A percentile compares a stretch with the other conserved stretches of the same genome.
Evolutionary conservation across 2,888 invertebrate genomes (phyloP).

Genomic region (Melinaea marsaeus): DNA sequence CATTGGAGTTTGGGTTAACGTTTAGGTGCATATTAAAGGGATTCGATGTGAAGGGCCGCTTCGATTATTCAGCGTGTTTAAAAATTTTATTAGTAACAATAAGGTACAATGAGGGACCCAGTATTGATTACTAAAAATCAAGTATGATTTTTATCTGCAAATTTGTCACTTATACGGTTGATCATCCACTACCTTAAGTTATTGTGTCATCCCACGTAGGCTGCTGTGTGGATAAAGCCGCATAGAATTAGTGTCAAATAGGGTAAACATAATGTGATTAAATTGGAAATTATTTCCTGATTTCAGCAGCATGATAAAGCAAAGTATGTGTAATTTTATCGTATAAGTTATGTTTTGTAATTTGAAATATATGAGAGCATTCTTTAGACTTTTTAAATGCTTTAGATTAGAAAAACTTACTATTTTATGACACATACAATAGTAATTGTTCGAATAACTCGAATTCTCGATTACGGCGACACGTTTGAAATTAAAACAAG

Average conservation of each 20-base stretch:
- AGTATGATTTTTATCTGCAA: too few relatives aligned
- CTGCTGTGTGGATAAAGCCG: constrained; percentile 24
- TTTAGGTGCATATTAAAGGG: constrained; percentile 28
- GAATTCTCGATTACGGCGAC: too few relatives aligned
- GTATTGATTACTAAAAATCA: too few relatives aligned
- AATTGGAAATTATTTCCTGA: constrained; percentile 22
- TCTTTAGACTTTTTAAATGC: too few relatives aligned
- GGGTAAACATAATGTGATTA: constrained; percentile 36
- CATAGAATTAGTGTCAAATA: constrained; percentile 45
- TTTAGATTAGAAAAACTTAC: too few relatives aligned
- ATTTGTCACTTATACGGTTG: not conserved
- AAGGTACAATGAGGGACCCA: not conserved
- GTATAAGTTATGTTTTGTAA: too few relatives aligned
- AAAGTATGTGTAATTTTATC: too few relatives aligned
- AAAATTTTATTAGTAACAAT: constrained; percentile 11
- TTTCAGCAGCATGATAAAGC: constrained; percentile 14
- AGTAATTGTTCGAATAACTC: too few relatives aligned
- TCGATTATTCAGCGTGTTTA: constrained; percentile 30
- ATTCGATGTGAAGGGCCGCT: constrained; percentile 12
- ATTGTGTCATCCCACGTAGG: constrained; percentile 7
- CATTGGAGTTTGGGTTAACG: constrained; percentile 24
- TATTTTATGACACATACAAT: too few relatives aligned
- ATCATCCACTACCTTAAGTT: constrained; percentile 1
- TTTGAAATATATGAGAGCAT: too few relatives aligned
- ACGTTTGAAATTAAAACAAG: too few relatives aligned